Evolutionary conservation across 2,113 vertebrate genomes (phyloP), one percentile per base, ranked within the genome.

Genomic region (Gulo gulo): DNA sequence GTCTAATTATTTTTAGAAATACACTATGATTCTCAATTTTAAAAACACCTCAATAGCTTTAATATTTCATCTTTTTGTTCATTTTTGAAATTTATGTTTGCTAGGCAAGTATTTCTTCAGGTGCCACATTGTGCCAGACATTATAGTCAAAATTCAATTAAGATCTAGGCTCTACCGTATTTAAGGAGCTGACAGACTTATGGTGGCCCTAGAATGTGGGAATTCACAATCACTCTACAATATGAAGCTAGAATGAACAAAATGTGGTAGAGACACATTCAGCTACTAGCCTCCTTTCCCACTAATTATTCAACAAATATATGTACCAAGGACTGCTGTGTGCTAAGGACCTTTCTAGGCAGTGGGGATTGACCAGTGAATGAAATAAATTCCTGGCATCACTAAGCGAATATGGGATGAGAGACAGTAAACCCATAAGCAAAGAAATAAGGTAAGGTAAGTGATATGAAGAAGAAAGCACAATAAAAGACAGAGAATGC

Each of bases 1-100:
- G 9, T 36, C 91, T 95, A 82, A 88, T 67, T 88, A 45, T 0
- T 81, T 96, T 91, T 89, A 26, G 6, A 91, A 96, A 42, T 85
- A 65, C 4, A 45, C 21, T 65, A 10, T 73, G 57, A 92, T 83
- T 74, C 69, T 80, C 36, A 59, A 50, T 86, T 88, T 36, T n/a
- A 36, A 88, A 90, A 71, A 61, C 78, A 67, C 20, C 65, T 93
- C 16, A 59, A 1, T 61, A 34, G 0, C 23, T 95, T 95, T 91
- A 39, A 50, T 42, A 63, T n/a, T 82, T 93, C 14, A 24, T 18
- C 9, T 31, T 79, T 88, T 83, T 21, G 14, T 78, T 85, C 6
- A 87, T 52, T 95, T 76, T 24, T 0, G 34, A 76, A 61, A n/a
- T 10, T 45, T 86, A 34, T 84, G 29, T 83, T 52, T 83, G 31